Evolutionary conservation across 2,888 invertebrate genomes (phyloP).

Genomic region (Phortica okadai): DNA sequence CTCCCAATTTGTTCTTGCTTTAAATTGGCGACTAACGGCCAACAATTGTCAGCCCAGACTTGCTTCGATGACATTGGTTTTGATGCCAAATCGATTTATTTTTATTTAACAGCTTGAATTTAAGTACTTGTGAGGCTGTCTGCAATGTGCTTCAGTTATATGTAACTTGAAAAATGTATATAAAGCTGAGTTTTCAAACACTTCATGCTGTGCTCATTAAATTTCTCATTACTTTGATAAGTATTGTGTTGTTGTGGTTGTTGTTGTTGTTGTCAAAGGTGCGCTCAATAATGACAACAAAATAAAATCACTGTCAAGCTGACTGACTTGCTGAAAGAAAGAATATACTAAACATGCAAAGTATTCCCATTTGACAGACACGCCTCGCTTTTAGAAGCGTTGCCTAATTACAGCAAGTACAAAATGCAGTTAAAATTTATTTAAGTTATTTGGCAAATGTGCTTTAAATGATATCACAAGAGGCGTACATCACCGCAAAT

Average conservation of each 20-base stretch:
- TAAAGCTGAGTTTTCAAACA: no score
- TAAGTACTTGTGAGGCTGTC: not conserved
- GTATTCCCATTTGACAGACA: not conserved
- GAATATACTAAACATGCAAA: no score
- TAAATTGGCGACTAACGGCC: no score
- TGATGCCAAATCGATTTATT: constrained; percentile 4
- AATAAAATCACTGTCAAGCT: not conserved
- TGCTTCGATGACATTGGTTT: not conserved
- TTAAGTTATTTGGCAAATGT: constrained; percentile 20
- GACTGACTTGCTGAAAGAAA: no score
- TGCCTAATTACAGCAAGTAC: not conserved
- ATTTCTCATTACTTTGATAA: not conserved
- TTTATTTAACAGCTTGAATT: constrained; percentile 4
- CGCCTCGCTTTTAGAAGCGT: not conserved
- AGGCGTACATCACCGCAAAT: constrained; percentile 25
- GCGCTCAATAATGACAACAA: not conserved
- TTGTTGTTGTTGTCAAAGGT: not conserved
- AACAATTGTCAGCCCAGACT: not conserved
- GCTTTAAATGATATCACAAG: constrained; percentile 29
- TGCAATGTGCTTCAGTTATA: not conserved
- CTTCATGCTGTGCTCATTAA: not conserved
- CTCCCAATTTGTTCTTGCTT: no score
- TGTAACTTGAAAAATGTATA: no score
- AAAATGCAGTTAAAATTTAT: constrained; percentile 27
- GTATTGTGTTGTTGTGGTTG: not conserved